Evolutionary conservation across 2,797 vertebrate species (phyloP).

Genomic region (Rhyacichthys aspro): DNA sequence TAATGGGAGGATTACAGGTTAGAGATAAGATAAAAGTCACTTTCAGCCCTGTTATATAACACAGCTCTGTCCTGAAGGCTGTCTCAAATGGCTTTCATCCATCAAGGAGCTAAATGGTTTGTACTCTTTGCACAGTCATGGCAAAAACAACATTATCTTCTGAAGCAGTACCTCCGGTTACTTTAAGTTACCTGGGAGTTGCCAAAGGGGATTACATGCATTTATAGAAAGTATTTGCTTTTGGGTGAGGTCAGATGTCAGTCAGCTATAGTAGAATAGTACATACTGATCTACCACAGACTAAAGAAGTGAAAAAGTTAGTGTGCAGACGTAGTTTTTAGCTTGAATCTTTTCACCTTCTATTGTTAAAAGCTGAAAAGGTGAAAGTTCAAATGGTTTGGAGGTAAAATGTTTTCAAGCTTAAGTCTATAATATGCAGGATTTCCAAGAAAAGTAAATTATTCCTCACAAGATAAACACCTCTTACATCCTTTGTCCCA

Average conservation of each 20-base stretch:
- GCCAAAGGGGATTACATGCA: constrained; percentile 15
- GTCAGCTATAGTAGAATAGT: neutral
- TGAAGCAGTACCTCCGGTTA: neutral
- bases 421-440: too few species aligned
- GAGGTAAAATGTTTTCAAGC: neutral
- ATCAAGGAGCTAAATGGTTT: constrained; percentile 10
- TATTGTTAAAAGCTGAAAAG: neutral
- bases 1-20: constrained; percentile 15
- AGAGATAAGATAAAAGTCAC: constrained; percentile 11
- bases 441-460: too few species aligned
- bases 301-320: neutral
- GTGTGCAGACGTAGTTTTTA: too few species aligned
- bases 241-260: constrained; percentile 4
- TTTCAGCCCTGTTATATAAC: constrained; percentile 24
- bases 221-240: constrained; percentile 21
- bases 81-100: constrained; percentile 11
- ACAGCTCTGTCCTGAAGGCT: constrained; percentile 7
- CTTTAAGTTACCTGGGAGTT: constrained; percentile 17
- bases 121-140: constrained; percentile 34
- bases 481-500: too few species aligned
- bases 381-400: neutral
- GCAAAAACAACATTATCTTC: constrained; percentile 8
- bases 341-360: neutral
- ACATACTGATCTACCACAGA: neutral
- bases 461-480: too few species aligned